Evolutionary conservation across 2,113 vertebrate species (phyloP).

Genomic region (Sterrhoptilus dennistouni): DNA sequence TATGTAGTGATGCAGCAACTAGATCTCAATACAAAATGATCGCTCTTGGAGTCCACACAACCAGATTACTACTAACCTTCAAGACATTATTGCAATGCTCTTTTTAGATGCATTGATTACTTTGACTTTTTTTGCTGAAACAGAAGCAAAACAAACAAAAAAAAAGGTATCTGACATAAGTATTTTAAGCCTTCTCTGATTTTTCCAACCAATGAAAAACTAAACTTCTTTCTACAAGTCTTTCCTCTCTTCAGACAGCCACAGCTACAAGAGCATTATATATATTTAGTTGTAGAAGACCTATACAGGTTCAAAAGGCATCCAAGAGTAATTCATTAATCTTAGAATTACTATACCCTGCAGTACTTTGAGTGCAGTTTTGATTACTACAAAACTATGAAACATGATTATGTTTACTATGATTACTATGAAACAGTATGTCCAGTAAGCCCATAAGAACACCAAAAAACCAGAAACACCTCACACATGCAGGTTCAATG

Average conservation of each 20-base stretch:
- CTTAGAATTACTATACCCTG: neutral
- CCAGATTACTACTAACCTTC: neutral
- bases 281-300: neutral
- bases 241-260: neutral
- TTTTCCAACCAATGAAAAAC: neutral
- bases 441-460: neutral
- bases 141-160: neutral
- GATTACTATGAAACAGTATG: neutral
- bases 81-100: neutral
- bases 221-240: neutral
- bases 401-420: neutral
- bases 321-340: neutral
- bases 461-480: neutral
- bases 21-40: neutral
- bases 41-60: neutral
- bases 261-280: neutral
- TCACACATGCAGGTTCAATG: fast-evolving
- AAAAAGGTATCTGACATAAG: neutral
- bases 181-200: neutral
- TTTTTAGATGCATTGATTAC: neutral
- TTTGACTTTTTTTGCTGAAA: neutral
- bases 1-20: neutral
- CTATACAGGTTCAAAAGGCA: neutral
- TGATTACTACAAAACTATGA: neutral
- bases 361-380: neutral